Evolutionary conservation across 1,140 invertebrate species (phyloP).

Genomic region (Papilio polytes): DNA sequence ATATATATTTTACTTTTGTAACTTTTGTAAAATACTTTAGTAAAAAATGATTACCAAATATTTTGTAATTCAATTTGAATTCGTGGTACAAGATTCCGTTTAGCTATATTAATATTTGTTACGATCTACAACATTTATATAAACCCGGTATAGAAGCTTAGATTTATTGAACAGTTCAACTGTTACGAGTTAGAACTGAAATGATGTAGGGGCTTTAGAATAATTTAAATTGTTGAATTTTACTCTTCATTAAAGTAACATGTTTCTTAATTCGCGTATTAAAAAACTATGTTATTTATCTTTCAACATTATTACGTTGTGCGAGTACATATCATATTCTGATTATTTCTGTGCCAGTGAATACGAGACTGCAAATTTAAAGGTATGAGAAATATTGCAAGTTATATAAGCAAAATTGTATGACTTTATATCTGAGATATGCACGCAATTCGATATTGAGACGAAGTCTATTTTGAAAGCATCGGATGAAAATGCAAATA

Average conservation of each 20-base stretch:
- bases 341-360: slow-evolving; percentile 17
- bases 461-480: slow-evolving; percentile 10
- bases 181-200: no score
- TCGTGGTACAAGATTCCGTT: no score
- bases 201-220: no score
- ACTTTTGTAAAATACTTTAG: neutral
- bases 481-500: slow-evolving; percentile 10
- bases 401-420: slow-evolving; percentile 16
- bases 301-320: neutral
- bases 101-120: no score
- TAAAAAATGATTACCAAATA: no score
- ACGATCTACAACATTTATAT: no score
- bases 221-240: no score
- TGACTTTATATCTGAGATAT: neutral
- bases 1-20: neutral
- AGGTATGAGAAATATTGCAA: slow-evolving; percentile 17
- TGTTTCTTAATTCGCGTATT: neutral
- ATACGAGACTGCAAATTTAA: slow-evolving; percentile 3
- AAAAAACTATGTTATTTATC: neutral
- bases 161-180: no score
- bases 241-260: no score
- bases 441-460: slow-evolving; percentile 4
- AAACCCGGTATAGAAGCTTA: no score
- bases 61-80: no score
- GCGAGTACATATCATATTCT: neutral